phyloP scores from a whole-genome alignment of 2,888 invertebrate genomes.

The Syritta pipiens region DNA sequence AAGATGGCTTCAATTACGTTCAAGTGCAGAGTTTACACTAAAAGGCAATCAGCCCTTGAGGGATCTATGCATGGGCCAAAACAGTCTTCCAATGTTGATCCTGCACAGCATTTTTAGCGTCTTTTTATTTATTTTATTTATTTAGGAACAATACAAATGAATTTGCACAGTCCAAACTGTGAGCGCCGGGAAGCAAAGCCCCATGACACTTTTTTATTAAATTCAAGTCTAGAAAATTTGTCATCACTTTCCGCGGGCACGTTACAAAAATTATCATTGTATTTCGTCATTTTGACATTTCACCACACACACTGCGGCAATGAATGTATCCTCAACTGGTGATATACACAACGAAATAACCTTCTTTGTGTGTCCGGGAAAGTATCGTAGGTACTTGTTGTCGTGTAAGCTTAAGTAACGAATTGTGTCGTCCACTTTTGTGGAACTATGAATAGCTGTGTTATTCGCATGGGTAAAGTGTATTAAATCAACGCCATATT shows the following conservation, averaged over 20 bases:
- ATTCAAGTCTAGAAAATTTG: background rate
- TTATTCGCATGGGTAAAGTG: conserved; percentile 99
- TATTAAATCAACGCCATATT: conserved; percentile 99
- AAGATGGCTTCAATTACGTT: too few species aligned
- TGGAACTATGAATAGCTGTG: conserved; percentile 99
- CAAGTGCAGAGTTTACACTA: too few species aligned
- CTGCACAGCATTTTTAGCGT: too few species aligned
- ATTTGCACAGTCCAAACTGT: too few species aligned
- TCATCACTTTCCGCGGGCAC: conserved; percentile 1
- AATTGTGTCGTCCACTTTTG: conserved; percentile 99
- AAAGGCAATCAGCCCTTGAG: too few species aligned
- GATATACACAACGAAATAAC: conserved; percentile 98
- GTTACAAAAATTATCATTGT: conserved; percentile 2
- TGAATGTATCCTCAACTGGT: conserved; percentile 99
- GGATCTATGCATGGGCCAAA: too few species aligned
- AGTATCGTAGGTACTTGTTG: conserved; percentile 99
- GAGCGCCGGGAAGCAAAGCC: too few species aligned
- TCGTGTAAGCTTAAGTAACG: conserved; percentile 98
- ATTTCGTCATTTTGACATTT: conserved; percentile 31
- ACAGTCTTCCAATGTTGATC: too few species aligned
- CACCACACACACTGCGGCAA: conserved; percentile 12
- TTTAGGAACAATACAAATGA: too few species aligned
- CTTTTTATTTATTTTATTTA: too few species aligned
- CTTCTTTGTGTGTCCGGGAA: conserved; percentile 97
- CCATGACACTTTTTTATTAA: too few species aligned